Base-by-base conservation (phyloP, 2,113 vertebrate genomes). In the Austrofundulus limnaeus region DNA sequence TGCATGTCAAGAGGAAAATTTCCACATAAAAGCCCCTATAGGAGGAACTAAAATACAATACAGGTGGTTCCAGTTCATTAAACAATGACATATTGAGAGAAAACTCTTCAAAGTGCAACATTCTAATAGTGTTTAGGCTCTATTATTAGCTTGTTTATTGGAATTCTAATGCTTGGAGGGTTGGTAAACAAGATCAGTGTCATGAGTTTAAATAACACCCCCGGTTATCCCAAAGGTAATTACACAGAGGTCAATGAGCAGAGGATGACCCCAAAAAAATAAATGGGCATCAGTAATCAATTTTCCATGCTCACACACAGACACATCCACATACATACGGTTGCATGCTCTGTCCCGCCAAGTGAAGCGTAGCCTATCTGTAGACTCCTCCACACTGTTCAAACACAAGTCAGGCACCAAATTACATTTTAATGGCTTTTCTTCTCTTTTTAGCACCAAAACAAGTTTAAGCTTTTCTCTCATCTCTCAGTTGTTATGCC, bases 391-490 rank as follows among this genome's bases (percentile, higher is more conserved):
- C 43, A 39, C 66, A 67, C 70, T 74, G 62, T 81, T 85, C 77
- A 74, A 82, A 82, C 66, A 78, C 69, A 81, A 78, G 70, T 67
- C 49, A 17, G 63, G 74, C 64, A 61, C 64, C 60, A 89, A 85
- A 91, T 89, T 75, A 78, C 86, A 86, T 90, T 91, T 90, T 87
- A 89, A 90, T 90, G 81, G 83, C 80, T 72, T 83, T 52, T 51
- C 75, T 67, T 57, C 66, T 70, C 60, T 69, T 90, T 84, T 88
- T 87, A 86, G 76, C 64, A 46, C n/a, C 0, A 31, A 34, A 75
- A 73, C 57, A 81, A 81, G 83, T 83, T 80, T 28, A 78, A 61
- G 67, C 66, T 73, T 28, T 87, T 83, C 51, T 57, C 21, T 46
- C 52, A 55, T 81, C 61, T 52, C 55, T 53, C 37, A 73, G 61